Percentiles rank a stretch among this genome's conserved stretches.
Evolutionary conservation across 2,888 invertebrate species (phyloP).

Genomic region (Drosophila kanekoi): DNA sequence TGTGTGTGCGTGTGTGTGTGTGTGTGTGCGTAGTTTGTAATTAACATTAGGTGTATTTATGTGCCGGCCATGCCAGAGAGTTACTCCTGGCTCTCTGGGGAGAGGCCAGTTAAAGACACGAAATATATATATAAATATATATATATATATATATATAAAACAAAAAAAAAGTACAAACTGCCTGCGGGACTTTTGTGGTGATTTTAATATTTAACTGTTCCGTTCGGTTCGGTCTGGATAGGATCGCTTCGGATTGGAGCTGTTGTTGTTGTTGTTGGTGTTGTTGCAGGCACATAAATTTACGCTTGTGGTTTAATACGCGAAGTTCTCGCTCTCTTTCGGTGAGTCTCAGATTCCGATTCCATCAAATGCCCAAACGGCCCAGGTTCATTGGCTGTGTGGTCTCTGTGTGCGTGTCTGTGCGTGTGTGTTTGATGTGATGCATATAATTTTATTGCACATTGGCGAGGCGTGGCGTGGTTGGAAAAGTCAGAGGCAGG

Average conservation of each 20-base stretch:
- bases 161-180: slow-evolving; percentile 41
- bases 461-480: slow-evolving; percentile 15
- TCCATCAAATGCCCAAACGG: slow-evolving; percentile 51
- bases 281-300: slow-evolving; percentile 74
- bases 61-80: slow-evolving; percentile 4
- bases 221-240: slow-evolving; percentile 3
- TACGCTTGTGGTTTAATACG: slow-evolving; percentile 82
- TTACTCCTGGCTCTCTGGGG: slow-evolving; percentile 34
- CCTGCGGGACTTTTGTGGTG: slow-evolving; percentile 67
- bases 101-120: slow-evolving; percentile 28
- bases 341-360: slow-evolving; percentile 53
- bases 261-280: slow-evolving; percentile 9
- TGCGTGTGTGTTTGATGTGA: slow-evolving; percentile 45
- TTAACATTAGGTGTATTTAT: slow-evolving; percentile 45
- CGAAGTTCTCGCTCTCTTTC: slow-evolving; percentile 51
- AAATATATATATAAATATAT: no score
- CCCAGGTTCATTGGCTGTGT: slow-evolving; percentile 15
- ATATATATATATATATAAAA: no score
- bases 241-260: background rate
- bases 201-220: slow-evolving; percentile 54
- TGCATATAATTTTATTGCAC: slow-evolving; percentile 80
- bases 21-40: slow-evolving; percentile 54
- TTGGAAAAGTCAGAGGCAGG: slow-evolving; percentile 2
- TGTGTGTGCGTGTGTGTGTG: background rate
- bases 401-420: slow-evolving; percentile 17